Percentiles rank a stretch among this genome's conserved stretches.
Evolutionary conservation across 2,797 vertebrate species (phyloP).

Genomic region (Tarsius wallacei): DNA sequence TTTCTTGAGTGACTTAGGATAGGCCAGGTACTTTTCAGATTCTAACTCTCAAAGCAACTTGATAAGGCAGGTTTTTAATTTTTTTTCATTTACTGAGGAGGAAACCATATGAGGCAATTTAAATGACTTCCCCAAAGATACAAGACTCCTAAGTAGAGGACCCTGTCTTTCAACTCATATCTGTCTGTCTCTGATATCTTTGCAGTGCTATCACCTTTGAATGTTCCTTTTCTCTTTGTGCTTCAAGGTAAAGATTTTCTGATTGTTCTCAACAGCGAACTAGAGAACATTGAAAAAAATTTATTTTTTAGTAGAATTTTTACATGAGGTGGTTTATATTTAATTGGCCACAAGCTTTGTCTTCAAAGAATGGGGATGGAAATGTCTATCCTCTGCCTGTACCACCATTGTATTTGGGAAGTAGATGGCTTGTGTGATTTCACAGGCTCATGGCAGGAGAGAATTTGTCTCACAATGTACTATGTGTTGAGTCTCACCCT

Average conservation of each 20-base stretch:
- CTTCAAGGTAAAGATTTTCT: constrained; percentile 35
- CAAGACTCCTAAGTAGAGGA: background rate
- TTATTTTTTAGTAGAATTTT: background rate
- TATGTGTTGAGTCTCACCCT: background rate
- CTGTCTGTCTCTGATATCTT: background rate
- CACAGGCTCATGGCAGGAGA: background rate
- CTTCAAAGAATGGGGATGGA: background rate
- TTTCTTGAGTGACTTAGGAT: background rate
- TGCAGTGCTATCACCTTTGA: background rate
- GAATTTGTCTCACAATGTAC: background rate
- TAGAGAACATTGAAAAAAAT: background rate
- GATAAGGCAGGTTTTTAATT: background rate
- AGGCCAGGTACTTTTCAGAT: background rate
- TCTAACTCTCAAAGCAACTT: constrained; percentile 12
- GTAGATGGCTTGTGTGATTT: background rate
- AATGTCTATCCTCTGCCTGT: background rate
- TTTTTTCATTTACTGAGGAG: background rate
- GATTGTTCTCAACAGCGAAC: background rate
- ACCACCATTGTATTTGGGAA: background rate
- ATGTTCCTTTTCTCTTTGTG: background rate
- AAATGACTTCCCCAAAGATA: background rate
- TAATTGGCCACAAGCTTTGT: constrained; percentile 3
- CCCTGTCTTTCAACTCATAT: background rate
- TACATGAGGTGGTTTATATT: constrained; percentile 6
- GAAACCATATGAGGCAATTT: background rate